These are phyloP conservation scores for Unio delphinus DNA, from an alignment of 2,888 invertebrate species.

Conservation along the genomic window DNA sequence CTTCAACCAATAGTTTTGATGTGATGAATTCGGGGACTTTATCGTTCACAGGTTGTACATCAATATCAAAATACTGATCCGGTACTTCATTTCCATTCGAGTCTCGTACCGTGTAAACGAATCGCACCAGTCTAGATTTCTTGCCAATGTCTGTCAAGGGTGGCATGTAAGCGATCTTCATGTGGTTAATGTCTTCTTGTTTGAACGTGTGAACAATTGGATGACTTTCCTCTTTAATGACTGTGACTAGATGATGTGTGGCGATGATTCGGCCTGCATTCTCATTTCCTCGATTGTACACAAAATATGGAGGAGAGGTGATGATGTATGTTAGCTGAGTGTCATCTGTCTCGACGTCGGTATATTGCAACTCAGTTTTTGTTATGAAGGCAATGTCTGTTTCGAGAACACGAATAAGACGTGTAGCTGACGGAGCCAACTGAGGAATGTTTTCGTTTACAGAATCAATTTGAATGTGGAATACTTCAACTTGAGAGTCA, in stretches of 20 bases:
- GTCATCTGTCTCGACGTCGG: slow-evolving; percentile 64
- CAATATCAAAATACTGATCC: slow-evolving; percentile 66
- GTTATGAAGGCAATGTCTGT: slow-evolving; percentile 64
- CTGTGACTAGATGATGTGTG: slow-evolving; percentile 57
- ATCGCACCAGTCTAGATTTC: slow-evolving; percentile 55
- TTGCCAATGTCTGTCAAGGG: slow-evolving; percentile 68
- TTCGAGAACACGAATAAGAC: slow-evolving; percentile 63
- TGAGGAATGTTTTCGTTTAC: slow-evolving; percentile 68
- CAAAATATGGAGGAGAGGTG: slow-evolving; percentile 67
- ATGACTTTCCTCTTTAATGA: slow-evolving; percentile 49
- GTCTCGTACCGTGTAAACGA: slow-evolving; percentile 67
- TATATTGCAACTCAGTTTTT: slow-evolving; percentile 63
- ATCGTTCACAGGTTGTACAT: slow-evolving; percentile 69
- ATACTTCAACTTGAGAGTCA: slow-evolving; percentile 61
- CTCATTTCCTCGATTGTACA: slow-evolving; percentile 60
- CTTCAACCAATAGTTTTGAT: slow-evolving; percentile 60
- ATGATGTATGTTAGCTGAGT: slow-evolving; percentile 64
- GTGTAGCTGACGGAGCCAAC: slow-evolving; percentile 56
- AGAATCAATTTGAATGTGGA: slow-evolving; percentile 62
- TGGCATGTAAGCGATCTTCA: slow-evolving; percentile 70
- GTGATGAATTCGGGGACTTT: slow-evolving; percentile 60
- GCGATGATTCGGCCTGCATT: slow-evolving; percentile 68
- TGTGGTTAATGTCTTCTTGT: slow-evolving; percentile 68
- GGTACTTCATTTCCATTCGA: slow-evolving; percentile 61
- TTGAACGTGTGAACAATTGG: slow-evolving; percentile 62